Conservation (phyloP, 2,888 invertebrate genomes). For the Malachius bipustulatus region DNA sequence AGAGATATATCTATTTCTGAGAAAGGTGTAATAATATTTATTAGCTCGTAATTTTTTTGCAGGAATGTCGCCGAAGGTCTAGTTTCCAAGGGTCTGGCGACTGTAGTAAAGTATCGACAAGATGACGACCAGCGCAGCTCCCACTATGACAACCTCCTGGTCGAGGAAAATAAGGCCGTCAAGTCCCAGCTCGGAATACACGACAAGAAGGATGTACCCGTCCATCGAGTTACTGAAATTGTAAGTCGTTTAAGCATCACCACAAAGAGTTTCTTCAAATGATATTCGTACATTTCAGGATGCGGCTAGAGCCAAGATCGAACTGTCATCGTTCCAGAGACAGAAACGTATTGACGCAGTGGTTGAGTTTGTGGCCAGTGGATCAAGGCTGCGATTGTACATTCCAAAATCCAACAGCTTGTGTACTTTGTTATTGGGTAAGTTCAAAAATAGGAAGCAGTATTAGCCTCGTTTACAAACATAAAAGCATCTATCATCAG, state of each 20-base stretch:
- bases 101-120: conserved; percentile 84
- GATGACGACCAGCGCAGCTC: conserved; percentile 94
- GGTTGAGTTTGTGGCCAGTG: conserved; percentile 95
- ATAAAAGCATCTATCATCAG: too few species aligned
- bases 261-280: too few species aligned
- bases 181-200: conserved; percentile 76
- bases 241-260: neutral
- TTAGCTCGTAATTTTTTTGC: conserved; percentile 19
- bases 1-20: too few species aligned
- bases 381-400: conserved; percentile 85
- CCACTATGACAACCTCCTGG: conserved; percentile 81
- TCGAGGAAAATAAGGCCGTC: conserved; percentile 86
- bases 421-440: conserved; percentile 86
- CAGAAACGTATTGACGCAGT: conserved; percentile 82
- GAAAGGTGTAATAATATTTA: conserved; percentile 1
- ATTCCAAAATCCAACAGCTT: conserved; percentile 91
- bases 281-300: conserved; percentile 42
- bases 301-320: conserved; percentile 75
- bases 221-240: conserved; percentile 59
- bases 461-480: too few species aligned
- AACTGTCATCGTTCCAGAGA: conserved; percentile 86
- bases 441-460: too few species aligned
- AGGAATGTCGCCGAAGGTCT: conserved; percentile 91
- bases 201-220: conserved; percentile 75
- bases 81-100: conserved; percentile 83